A percentile compares a stretch with the other conserved stretches of the same genome.
These are phyloP conservation scores for Apocheima hispidaria DNA, from an alignment of 2,888 invertebrate genomes.

Conservation along the genomic window DNA sequence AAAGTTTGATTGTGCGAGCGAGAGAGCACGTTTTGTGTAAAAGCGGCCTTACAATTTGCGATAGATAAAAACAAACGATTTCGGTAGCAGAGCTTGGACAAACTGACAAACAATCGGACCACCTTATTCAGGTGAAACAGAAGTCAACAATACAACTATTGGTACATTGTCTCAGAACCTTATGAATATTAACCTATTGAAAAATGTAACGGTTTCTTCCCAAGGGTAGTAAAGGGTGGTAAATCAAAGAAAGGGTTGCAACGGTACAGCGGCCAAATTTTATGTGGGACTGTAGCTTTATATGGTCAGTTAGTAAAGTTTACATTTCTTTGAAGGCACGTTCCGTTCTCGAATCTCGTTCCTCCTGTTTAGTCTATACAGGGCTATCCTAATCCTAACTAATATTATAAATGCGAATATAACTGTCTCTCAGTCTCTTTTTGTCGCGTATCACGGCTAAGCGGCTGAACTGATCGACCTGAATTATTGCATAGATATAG, in stretches of 20 bases:
- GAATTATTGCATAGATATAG: too few relatives aligned
- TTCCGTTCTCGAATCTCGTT: too few relatives aligned
- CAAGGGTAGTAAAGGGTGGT: conserved; percentile 50
- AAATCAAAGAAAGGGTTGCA: conserved; percentile 63
- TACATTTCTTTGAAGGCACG: conserved; percentile 33
- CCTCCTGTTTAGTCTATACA: too few relatives aligned
- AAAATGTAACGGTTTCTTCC: conserved; percentile 50
- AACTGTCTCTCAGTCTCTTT: too few relatives aligned
- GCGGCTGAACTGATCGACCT: too few relatives aligned
- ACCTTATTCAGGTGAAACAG: conserved; percentile 28
- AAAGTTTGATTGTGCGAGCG: too few relatives aligned
- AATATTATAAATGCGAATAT: too few relatives aligned
- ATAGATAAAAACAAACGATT: conserved; percentile 16
- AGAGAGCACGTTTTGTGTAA: too few relatives aligned
- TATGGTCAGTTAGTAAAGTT: conserved; percentile 26
- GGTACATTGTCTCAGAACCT: conserved; percentile 49
- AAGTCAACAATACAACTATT: conserved; percentile 36
- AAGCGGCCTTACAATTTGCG: not conserved
- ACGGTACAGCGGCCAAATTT: conserved; percentile 67
- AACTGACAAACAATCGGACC: conserved; percentile 21
- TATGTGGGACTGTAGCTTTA: conserved; percentile 47
- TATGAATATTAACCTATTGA: conserved; percentile 60
- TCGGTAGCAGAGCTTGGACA: conserved; percentile 28
- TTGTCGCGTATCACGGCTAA: too few relatives aligned
- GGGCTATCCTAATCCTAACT: too few relatives aligned